Evolutionary conservation across 2,113 vertebrate species (phyloP).

Genomic region (Ictidomys tridecemlineatus): DNA sequence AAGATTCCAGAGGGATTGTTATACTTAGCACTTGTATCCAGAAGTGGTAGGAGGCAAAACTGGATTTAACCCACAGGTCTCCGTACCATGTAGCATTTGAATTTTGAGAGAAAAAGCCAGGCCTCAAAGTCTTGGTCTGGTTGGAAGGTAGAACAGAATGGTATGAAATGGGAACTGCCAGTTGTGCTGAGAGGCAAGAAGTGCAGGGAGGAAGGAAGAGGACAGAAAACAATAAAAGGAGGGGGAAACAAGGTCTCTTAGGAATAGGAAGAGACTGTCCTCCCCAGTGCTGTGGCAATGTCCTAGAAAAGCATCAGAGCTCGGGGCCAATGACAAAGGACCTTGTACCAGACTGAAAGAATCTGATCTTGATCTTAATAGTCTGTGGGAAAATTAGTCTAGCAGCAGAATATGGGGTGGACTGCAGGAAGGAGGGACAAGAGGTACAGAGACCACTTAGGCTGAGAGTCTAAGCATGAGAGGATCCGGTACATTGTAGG

Average conservation of each 20-base stretch:
- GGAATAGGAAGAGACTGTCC: neutral
- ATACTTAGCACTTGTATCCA: neutral
- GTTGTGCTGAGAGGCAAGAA: neutral
- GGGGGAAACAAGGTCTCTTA: neutral
- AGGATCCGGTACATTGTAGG: neutral
- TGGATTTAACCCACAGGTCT: neutral
- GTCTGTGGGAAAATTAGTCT: neutral
- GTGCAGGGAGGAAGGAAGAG: neutral
- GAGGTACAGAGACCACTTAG: neutral
- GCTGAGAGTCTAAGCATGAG: neutral
- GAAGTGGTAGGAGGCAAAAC: neutral
- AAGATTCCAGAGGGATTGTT: neutral
- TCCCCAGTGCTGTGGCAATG: neutral
- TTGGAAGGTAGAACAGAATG: neutral
- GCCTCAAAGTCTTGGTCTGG: neutral
- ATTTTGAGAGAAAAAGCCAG: neutral
- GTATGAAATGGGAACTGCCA: neutral
- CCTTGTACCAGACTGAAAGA: neutral
- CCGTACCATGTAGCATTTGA: neutral
- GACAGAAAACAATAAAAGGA: neutral
- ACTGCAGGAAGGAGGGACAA: neutral
- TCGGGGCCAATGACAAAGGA: neutral
- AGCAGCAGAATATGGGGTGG: neutral
- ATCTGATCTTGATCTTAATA: neutral
- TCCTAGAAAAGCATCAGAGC: conserved; percentile 26